phyloP scores from a whole-genome alignment of 2,888 invertebrate genomes.

The Aleiodes testaceus region DNA sequence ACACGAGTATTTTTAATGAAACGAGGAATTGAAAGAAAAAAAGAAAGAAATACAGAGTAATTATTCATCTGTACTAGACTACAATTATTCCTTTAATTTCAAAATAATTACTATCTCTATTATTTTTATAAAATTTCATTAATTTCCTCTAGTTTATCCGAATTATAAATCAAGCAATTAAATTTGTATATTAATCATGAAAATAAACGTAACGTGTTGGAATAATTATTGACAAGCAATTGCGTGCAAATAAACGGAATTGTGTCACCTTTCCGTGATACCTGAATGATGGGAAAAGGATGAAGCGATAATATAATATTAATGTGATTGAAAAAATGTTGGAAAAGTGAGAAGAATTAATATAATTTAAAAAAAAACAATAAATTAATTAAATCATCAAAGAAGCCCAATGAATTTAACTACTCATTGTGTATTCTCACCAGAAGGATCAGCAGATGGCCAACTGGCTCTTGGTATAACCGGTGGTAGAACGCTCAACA shows the following conservation, averaged over 20 bases:
- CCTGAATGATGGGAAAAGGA: constrained; percentile 65
- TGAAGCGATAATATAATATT: constrained; percentile 66
- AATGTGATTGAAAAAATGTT: constrained; percentile 55
- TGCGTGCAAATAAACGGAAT: constrained; percentile 68
- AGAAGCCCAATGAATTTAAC: not conserved
- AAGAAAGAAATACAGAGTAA: too few relatives aligned
- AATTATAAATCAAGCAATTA: not conserved
- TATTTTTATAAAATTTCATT: too few relatives aligned
- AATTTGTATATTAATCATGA: not conserved
- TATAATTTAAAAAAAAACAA: too few relatives aligned
- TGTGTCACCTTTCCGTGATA: constrained; percentile 69
- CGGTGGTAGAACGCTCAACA: constrained; percentile 83
- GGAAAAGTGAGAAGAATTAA: not conserved
- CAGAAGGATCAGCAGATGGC: constrained; percentile 81
- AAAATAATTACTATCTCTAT: too few relatives aligned
- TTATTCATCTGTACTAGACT: too few relatives aligned
- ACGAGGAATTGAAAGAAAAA: too few relatives aligned
- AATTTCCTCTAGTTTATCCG: not conserved
- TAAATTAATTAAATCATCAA: not conserved
- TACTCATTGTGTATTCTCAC: constrained; percentile 54
- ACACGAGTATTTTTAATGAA: too few relatives aligned
- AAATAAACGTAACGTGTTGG: not conserved
- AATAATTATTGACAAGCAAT: constrained; percentile 55
- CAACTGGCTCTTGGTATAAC: constrained; percentile 85
- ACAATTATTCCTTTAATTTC: too few relatives aligned